phyloP scores from a whole-genome alignment of 2,888 invertebrate species.

The Hyalella azteca region DNA sequence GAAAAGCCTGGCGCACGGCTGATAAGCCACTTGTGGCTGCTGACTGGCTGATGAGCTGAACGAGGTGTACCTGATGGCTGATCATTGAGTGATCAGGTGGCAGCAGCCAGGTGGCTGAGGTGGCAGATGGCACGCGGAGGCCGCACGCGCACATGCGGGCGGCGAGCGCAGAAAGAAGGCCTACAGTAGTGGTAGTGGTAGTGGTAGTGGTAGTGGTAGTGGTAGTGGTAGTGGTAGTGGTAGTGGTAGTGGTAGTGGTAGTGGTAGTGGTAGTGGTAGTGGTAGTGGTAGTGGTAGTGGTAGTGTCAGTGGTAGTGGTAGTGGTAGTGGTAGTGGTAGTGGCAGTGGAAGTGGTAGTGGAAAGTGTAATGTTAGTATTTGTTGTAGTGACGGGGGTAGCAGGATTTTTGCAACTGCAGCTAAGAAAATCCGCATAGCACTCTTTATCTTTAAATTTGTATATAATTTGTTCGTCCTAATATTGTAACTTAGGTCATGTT shows the following conservation, averaged over 20 bases:
- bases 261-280: neutral
- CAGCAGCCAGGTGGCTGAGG: slow-evolving; percentile 11
- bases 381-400: neutral
- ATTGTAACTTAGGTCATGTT: no score
- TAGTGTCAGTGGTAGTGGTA: neutral
- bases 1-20: no score
- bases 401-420: no score
- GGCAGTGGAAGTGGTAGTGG: neutral
- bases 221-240: neutral
- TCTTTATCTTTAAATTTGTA: no score
- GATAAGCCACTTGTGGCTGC: no score
- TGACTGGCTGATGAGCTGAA: slow-evolving; percentile 1
- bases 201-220: neutral
- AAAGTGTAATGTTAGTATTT: neutral
- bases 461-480: no score
- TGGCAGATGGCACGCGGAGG: neutral
- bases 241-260: neutral
- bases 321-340: neutral
- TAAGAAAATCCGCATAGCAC: no score
- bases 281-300: neutral
- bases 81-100: slow-evolving; percentile 4
- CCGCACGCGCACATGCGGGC: neutral
- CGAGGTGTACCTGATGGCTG: slow-evolving; percentile 9
- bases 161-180: neutral
- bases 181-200: neutral